phyloP scores from a whole-genome alignment of 2,113 vertebrate species.

The Varanus salvator region DNA sequence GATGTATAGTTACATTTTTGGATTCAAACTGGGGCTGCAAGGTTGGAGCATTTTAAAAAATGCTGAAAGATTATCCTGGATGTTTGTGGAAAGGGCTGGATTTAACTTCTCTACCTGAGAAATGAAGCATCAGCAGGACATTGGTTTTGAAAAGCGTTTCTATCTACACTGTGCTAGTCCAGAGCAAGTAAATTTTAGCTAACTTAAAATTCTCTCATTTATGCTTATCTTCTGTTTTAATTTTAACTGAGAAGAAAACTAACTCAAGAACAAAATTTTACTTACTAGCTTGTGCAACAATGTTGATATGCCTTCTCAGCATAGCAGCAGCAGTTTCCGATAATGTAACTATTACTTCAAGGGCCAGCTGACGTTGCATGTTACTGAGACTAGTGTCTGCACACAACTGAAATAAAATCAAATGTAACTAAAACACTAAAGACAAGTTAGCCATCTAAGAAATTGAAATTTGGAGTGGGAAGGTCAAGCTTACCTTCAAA shows the following conservation, averaged over 20 bases:
- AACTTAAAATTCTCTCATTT: not conserved
- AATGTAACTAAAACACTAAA: conserved; percentile 40
- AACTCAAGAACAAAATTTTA: conserved; percentile 38
- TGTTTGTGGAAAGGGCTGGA: not conserved
- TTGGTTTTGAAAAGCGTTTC: not conserved
- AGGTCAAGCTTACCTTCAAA: conserved; percentile 84
- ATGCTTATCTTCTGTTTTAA: not conserved
- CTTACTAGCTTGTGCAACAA: conserved; percentile 95
- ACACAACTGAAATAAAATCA: conserved; percentile 83
- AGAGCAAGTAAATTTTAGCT: not conserved
- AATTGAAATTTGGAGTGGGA: not conserved
- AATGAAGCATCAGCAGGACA: not conserved
- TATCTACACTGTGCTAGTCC: not conserved
- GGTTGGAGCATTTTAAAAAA: not conserved
- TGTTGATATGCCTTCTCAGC: conserved; percentile 93
- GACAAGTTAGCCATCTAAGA: not conserved
- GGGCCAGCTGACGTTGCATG: conserved; percentile 94
- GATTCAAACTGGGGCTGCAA: not conserved
- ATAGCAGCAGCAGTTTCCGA: conserved; percentile 98
- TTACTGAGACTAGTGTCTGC: conserved; percentile 92
- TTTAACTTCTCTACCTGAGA: not conserved
- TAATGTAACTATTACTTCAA: conserved; percentile 96
- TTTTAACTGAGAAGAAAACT: not conserved
- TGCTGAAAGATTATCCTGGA: not conserved
- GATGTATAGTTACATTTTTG: not conserved